Base-by-base conservation (phyloP, 2,888 invertebrate genomes). In the Belgica antarctica region DNA sequence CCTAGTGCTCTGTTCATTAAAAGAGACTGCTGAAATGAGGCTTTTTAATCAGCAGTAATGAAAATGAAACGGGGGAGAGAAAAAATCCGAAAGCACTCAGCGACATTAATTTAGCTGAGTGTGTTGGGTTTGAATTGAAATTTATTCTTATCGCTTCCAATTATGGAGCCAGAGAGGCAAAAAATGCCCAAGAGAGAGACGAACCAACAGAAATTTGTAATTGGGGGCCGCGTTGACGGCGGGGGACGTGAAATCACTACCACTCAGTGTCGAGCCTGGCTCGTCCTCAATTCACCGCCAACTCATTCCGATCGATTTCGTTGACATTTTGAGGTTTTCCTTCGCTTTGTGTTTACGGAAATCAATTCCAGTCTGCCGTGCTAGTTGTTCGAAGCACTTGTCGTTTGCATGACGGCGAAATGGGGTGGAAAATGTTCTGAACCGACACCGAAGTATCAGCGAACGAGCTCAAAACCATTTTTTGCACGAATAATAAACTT, bases 71-170 rank as follows among this genome's bases (percentile, higher is more conserved):
- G 47, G 25, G 27, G 61, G 27, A 28, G 5, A 47, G 15, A 10
- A 17, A 62, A 17, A 62, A 12, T 15, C 24, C 15, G 46, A 62
- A 27, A 63, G 41, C 63, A 63, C 63, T 63, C 46, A 63, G 63
- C 41, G 63, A 66, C 65, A 47, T 46, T 66, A 46, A 47, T 66
- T 66, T 7, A 47, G 65, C 25, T 22, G 61, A 61, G 61, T 61
- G 27, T 61, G 27, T 61, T 61, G 15, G 8, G 12, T 47, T 8
- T n/a, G 12, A 5, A 27, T 61, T 61, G 3, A 61, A 61, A 8
- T 25, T 2, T 3, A 15, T 27, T 27, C 62, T 28, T 62, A 62
- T 62, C 62, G 62, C 62, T 62, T 62, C 34, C 62, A 62, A 62
- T 62, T 62, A 62, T 22, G 31, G 17, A 61, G 62, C 41, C 41